Percentiles rank a stretch among this genome's conserved stretches.
Evolutionary conservation across 1,140 invertebrate genomes (phyloP).

Genomic region (Drosophila nebulosa): DNA sequence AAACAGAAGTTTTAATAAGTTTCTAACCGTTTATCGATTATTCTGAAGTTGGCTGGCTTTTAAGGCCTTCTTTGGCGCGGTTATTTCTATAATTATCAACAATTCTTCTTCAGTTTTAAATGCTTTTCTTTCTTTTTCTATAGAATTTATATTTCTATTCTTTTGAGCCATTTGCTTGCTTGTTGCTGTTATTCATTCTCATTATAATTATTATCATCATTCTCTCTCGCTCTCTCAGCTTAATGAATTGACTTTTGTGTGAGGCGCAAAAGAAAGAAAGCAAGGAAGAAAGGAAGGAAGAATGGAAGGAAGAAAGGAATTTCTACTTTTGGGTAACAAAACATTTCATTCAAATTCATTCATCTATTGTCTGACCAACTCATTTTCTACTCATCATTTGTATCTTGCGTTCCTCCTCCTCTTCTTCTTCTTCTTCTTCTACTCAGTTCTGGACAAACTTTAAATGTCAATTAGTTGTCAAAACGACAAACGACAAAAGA

Average conservation of each 20-base stretch:
- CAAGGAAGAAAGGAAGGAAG: not conserved
- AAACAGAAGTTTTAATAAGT: too few relatives aligned
- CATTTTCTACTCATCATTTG: conserved; percentile 29
- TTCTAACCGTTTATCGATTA: too few relatives aligned
- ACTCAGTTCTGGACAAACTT: conserved; percentile 42
- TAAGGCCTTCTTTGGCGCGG: too few relatives aligned
- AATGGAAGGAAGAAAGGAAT: not conserved
- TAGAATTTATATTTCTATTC: not conserved
- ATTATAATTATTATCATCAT: not conserved
- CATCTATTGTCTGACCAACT: conserved; percentile 17
- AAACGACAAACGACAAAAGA: conserved; percentile 22
- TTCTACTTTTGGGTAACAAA: not conserved
- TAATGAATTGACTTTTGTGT: conserved; percentile 11
- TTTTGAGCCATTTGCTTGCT: not conserved
- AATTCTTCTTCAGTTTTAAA: too few relatives aligned
- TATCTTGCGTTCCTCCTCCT: conserved; percentile 2
- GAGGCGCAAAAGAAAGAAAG: too few relatives aligned
- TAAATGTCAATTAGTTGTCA: conserved; percentile 77
- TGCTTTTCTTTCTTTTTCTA: not conserved
- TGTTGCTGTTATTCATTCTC: not conserved
- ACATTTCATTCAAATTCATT: conserved; percentile 29
- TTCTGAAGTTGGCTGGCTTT: too few relatives aligned
- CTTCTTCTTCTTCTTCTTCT: not conserved
- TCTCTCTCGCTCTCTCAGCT: too few relatives aligned
- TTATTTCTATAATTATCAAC: too few relatives aligned